Evolutionary conservation across 2,888 invertebrate genomes (phyloP), one percentile per base, ranked within the genome.

Genomic region (Eilema depressum): DNA sequence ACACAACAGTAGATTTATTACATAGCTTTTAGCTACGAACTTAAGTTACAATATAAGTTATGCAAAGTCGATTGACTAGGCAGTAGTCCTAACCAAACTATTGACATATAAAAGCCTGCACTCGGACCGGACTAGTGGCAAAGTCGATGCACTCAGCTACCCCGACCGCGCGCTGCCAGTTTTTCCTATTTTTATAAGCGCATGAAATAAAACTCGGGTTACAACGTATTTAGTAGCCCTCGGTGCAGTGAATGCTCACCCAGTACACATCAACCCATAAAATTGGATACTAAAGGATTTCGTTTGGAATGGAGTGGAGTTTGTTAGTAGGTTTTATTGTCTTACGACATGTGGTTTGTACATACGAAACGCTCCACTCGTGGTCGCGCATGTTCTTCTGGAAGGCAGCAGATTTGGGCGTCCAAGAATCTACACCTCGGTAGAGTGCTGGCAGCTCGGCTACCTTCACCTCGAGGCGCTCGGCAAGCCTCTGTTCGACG

Each of bases 381-480:
- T 96, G 95, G 79, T 95, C 95, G 75, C 94, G 94, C 94, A 96
- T 95, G 83, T 93, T 95, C 92, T 95, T 95, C 92, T 95, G 95
- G 91, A 96, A 96, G 75, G 94, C 92, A 84, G 93, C 92, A 26
- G 95, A 97, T 95, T 97, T 97, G 88, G 97, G 97, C 88, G 97
- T 97, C 97, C 97, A 97, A 85, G 97, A 97, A 83, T 95, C 95
- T 89, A 97, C 96, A 73, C 97, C 96, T 84, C 97, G 96, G 92
- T 97, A 97, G 77, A 97, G 96, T 80, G 97, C 96, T 68, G 97
- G 97, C 90, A 96, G 95, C 87, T 96, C 96, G 63, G 95, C 94
- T 76, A 93, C 95, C 90, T 95, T 96, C 79, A 93, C 94, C 85
- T 96, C 96, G 66, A 95, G 92, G 56, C 94, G 91, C 81, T 96